Evolutionary conservation across 30 jellyfish, hydroid and myxozoan genomes (phyloP).

Genomic region (Aurelia coerulea): DNA sequence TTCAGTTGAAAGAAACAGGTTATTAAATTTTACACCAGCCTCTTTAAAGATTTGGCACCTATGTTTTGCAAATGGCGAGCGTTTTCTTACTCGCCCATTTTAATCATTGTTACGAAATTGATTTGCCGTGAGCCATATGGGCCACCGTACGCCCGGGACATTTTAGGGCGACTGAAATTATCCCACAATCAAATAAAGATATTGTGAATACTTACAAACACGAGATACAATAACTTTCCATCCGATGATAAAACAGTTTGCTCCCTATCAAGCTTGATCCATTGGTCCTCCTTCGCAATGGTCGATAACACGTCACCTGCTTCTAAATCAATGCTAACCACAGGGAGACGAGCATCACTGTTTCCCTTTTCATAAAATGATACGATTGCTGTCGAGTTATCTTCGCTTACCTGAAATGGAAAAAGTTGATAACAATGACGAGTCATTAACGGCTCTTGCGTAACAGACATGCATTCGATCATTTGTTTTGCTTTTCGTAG

Average conservation of each 20-base stretch:
- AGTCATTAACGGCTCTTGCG: too few relatives aligned
- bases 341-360: conserved; percentile 22
- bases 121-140: too few relatives aligned
- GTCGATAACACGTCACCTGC: conserved; percentile 2
- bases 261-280: conserved; percentile 46
- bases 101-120: too few relatives aligned
- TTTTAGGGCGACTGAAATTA: too few relatives aligned
- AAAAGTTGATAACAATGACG: neutral
- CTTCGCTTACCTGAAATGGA: conserved; percentile 57
- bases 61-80: too few relatives aligned
- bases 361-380: conserved; percentile 7
- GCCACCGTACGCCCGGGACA: too few relatives aligned
- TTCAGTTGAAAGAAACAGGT: too few relatives aligned
- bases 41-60: too few relatives aligned
- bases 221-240: conserved; percentile 45
- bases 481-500: too few relatives aligned
- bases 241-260: conserved; percentile 20
- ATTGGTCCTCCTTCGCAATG: conserved; percentile 26
- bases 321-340: conserved; percentile 16
- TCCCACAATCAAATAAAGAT: neutral
- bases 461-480: too few relatives aligned
- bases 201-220: conserved; percentile 21
- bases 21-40: too few relatives aligned
- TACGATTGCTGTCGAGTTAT: conserved; percentile 31
- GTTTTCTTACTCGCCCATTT: too few relatives aligned